Evolutionary conservation across 2,113 vertebrate species (phyloP).

Genomic region (Chinchilla lanigera): DNA sequence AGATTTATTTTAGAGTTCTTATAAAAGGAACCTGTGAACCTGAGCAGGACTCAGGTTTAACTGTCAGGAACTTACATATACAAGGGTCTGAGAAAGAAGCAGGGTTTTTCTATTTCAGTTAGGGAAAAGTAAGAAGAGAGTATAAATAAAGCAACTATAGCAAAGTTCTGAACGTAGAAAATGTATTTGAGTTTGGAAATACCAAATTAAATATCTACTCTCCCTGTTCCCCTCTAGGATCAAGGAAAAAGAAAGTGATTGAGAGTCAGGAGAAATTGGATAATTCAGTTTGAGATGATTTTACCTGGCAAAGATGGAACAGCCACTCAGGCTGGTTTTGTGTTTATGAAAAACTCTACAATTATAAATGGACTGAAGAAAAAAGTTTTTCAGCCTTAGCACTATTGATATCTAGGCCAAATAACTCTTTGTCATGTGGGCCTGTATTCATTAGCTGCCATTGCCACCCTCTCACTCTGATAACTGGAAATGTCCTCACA

Average conservation of each 20-base stretch:
- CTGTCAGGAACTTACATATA: background rate
- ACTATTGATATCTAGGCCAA: background rate
- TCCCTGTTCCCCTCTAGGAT: accelerated
- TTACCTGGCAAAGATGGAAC: background rate
- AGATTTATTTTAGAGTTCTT: background rate
- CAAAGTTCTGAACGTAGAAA: background rate
- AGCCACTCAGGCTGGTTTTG: background rate
- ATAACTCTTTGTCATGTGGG: background rate
- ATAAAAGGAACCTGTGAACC: background rate
- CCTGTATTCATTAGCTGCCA: background rate
- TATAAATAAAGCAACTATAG: background rate
- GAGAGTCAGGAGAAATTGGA: background rate
- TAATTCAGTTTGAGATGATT: background rate
- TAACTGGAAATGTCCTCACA: background rate
- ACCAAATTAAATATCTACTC: background rate
- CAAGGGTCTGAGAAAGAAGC: background rate
- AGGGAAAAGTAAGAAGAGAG: background rate
- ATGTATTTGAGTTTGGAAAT: background rate
- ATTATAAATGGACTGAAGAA: background rate
- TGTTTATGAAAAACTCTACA: background rate
- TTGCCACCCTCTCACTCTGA: too few species aligned
- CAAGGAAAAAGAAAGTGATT: background rate
- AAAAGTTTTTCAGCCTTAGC: background rate
- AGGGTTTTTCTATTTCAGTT: background rate
- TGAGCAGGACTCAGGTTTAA: background rate